Evolutionary conservation across 2,113 vertebrate genomes (phyloP).

Genomic region (Erpornis zantholeuca): DNA sequence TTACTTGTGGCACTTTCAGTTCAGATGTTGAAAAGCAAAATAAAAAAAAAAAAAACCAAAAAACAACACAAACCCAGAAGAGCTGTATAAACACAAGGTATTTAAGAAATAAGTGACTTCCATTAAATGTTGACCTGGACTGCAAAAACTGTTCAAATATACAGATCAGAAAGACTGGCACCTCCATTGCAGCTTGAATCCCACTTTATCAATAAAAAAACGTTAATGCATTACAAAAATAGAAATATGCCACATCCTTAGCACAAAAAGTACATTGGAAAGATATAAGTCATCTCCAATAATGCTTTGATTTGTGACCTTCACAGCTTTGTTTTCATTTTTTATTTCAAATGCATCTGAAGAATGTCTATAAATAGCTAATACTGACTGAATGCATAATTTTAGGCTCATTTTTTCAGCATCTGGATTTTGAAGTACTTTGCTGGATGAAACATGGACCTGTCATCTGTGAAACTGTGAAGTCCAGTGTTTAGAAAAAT

Average conservation of each 20-base stretch:
- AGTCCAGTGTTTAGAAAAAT: not conserved
- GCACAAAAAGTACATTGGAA: not conserved
- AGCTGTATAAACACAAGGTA: conserved; percentile 51
- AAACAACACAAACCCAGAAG: not conserved
- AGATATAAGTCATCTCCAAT: not conserved
- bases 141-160: not conserved
- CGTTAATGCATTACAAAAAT: not conserved
- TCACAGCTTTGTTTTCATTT: not conserved
- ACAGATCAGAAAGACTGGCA: not conserved
- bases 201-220: conserved; percentile 4
- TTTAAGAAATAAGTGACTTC: conserved; percentile 37
- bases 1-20: conserved; percentile 23
- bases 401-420: conserved; percentile 16
- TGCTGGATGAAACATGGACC: not conserved
- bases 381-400: not conserved
- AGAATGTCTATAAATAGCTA: conserved; percentile 46
- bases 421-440: conserved; percentile 18
- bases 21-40: conserved; percentile 10
- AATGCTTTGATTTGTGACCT: not conserved
- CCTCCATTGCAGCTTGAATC: not conserved
- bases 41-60: not conserved
- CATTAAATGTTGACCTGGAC: conserved; percentile 3
- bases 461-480: not conserved
- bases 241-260: not conserved
- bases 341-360: conserved; percentile 28